Conservation (phyloP, 1,140 invertebrate species). For the Procambarus virginalis region DNA sequence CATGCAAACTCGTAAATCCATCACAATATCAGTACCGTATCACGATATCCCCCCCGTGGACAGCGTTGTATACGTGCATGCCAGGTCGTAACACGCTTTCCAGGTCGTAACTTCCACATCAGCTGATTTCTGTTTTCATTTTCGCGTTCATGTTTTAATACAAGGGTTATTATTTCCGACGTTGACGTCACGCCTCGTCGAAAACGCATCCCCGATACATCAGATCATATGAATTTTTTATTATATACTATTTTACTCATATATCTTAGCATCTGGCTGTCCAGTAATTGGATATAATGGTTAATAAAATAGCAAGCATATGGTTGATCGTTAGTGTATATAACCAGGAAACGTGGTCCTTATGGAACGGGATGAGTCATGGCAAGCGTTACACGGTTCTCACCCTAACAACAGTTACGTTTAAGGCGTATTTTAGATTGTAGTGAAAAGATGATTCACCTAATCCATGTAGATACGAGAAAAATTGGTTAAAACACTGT, state of each 20-base stretch:
- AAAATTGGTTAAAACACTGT: conserved; percentile 2
- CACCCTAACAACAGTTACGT: background rate
- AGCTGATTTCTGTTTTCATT: conserved; percentile 8
- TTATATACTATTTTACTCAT: background rate
- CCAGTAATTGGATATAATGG: conserved; percentile 33
- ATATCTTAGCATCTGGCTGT: conserved; percentile 22
- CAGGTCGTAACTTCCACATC: background rate
- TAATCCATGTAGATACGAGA: background rate
- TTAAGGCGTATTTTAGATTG: conserved; percentile 4
- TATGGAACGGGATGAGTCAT: conserved; percentile 14
- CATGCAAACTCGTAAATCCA: conserved; percentile 62
- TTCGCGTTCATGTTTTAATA: background rate
- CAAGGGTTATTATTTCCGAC: background rate
- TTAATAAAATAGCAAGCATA: conserved; percentile 24
- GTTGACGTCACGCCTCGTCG: background rate
- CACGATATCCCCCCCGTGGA: conserved; percentile 8
- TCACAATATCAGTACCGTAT: conserved; percentile 23
- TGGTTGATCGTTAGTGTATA: conserved; percentile 10
- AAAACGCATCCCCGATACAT: background rate
- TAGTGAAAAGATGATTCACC: background rate
- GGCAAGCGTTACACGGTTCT: background rate
- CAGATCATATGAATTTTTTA: background rate
- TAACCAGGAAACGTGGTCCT: conserved; percentile 9
- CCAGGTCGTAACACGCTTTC: background rate
- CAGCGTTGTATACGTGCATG: conserved; percentile 13